These are phyloP conservation scores for Apodemia zela DNA, from an alignment of 2,888 invertebrate species.

Conservation along the genomic window DNA sequence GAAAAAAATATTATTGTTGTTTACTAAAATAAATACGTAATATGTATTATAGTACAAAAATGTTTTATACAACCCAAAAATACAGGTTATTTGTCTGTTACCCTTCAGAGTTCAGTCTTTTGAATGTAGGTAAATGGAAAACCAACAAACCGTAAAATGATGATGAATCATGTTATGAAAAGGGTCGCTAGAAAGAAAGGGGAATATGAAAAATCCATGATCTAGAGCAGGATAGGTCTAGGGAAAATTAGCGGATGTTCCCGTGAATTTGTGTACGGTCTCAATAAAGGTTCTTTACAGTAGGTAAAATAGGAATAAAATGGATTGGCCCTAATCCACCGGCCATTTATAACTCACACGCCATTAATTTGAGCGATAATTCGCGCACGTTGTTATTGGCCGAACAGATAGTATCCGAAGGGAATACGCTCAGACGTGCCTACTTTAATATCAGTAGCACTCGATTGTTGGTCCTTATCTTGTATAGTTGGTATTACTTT, in stretches of 20 bases:
- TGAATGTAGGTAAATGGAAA: conserved; percentile 60
- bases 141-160: conserved; percentile 79
- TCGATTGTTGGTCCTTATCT: conserved; percentile 33
- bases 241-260: conserved; percentile 74
- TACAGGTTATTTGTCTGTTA: conserved; percentile 39
- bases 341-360: conserved; percentile 80
- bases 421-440: conserved; percentile 27
- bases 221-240: conserved; percentile 50
- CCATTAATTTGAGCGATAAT: conserved; percentile 80
- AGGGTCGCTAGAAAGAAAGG: conserved; percentile 61
- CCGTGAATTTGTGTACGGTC: conserved; percentile 78
- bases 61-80: conserved; percentile 19
- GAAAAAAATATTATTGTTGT: too few species aligned
- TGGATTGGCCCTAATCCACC: conserved; percentile 73
- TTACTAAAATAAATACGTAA: neutral
- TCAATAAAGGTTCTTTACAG: conserved; percentile 78
- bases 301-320: conserved; percentile 80
- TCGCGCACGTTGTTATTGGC: conserved; percentile 69
- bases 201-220: conserved; percentile 34
- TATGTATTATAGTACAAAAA: neutral
- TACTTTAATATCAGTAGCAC: conserved; percentile 29
- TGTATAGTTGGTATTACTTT: conserved; percentile 26
- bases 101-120: conserved; percentile 40
- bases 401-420: conserved; percentile 37
- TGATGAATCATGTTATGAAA: conserved; percentile 74